These are phyloP conservation scores for Hemicordylus capensis DNA, from an alignment of 2,113 vertebrate genomes.

Conservation along the genomic window DNA sequence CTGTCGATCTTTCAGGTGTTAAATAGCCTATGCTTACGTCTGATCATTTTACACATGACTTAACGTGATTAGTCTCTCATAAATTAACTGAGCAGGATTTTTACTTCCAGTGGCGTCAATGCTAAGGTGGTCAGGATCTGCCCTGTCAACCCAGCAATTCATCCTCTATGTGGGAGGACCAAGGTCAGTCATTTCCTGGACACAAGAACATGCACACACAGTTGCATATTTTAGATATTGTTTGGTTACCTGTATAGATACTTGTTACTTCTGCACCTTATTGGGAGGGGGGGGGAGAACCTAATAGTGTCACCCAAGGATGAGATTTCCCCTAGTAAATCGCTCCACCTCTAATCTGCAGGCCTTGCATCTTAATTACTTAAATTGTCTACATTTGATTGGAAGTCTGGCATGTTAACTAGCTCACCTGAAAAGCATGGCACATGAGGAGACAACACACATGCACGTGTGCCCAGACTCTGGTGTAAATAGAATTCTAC, in stretches of 20 bases:
- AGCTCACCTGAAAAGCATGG: neutral
- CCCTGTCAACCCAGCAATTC: constrained; percentile 24
- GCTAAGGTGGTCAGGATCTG: neutral
- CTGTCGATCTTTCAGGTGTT: neutral
- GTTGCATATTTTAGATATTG: neutral
- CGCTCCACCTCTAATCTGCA: neutral
- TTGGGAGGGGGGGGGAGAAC: no score
- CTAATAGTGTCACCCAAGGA: neutral
- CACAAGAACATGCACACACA: constrained; percentile 27
- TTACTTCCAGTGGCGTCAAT: neutral
- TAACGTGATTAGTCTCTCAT: neutral
- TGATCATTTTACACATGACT: neutral
- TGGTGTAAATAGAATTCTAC: neutral
- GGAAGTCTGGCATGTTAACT: neutral
- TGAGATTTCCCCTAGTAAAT: neutral
- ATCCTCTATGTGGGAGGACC: constrained; percentile 24
- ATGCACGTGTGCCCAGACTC: neutral
- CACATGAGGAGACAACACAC: neutral
- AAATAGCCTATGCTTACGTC: neutral
- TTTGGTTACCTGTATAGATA: neutral
- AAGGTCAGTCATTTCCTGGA: constrained; percentile 33
- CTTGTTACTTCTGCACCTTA: no score
- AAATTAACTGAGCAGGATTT: constrained; percentile 16
- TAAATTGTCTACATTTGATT: neutral
- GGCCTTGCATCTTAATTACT: neutral